Evolutionary conservation across 1,140 invertebrate genomes (phyloP).

Genomic region (Panulirus ornatus): DNA sequence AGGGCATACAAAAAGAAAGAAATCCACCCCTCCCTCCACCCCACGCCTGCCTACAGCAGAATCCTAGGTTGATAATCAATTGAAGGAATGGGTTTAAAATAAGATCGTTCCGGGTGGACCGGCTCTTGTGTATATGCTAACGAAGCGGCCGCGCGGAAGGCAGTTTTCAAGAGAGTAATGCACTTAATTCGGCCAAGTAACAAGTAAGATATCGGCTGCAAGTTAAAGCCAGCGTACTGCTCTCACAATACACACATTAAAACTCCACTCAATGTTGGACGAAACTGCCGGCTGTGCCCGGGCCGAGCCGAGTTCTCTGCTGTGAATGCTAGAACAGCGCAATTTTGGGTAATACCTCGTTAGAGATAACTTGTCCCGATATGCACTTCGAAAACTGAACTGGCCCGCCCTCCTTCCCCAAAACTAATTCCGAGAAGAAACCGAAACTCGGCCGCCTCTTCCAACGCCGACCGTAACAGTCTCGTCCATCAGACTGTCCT

Average conservation of each 20-base stretch:
- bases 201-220: constrained; percentile 63
- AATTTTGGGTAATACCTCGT: constrained; percentile 73
- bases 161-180: constrained; percentile 65
- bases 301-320: constrained; percentile 24
- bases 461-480: too few relatives aligned
- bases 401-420: not conserved
- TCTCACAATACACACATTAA: constrained; percentile 60
- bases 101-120: constrained; percentile 44
- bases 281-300: constrained; percentile 29
- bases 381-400: constrained; percentile 66
- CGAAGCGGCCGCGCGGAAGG: constrained; percentile 25
- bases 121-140: constrained; percentile 58
- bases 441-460: too few relatives aligned
- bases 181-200: constrained; percentile 66
- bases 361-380: constrained; percentile 72
- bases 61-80: constrained; percentile 56
- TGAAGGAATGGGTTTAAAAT: constrained; percentile 51
- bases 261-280: constrained; percentile 53
- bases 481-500: too few relatives aligned
- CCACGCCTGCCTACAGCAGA: not conserved
- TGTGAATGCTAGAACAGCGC: constrained; percentile 70
- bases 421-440: constrained; percentile 21
- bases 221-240: constrained; percentile 42
- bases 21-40: too few relatives aligned
- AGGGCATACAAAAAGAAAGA: too few relatives aligned